Evolutionary conservation across 2,797 vertebrate genomes (phyloP), one percentile per base, ranked within the genome.

Genomic region (Florisuga fusca): DNA sequence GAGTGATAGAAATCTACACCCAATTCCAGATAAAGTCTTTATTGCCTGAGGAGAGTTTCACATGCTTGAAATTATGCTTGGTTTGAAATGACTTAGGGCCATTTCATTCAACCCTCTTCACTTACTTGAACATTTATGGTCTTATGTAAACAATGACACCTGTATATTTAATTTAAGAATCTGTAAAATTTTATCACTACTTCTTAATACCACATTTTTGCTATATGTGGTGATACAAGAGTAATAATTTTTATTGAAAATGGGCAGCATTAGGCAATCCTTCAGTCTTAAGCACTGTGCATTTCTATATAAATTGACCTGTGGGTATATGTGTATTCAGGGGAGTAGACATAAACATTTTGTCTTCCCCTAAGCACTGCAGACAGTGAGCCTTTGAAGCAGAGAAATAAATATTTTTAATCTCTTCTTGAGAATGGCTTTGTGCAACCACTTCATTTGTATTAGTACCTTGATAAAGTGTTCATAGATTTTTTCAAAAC

Each of bases 401-500:
- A 67, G 51, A 46, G 31, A 66, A 77, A n/a, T 29, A 48, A 2
- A 1, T 57, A 46, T 75, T 96, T 94, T 90, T 85, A 79, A 6
- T 96, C 89, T 71, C 76, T 22, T 78, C 51, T 71, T 92, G 80
- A 69, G 80, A 95, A 87, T 68, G 79, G 76, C 67, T 84, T 62
- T 79, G 33, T 85, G 77, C 54, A 92, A 86, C 63, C 80, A 90
- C 84, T 84, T 92, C 84, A 94, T 94, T 95, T 92, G 22, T 94
- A 15, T 90, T 95, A 97, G 80, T 93, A 83, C 85, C 54, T 91
- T 66, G 67, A 93, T 84, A 80, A 94, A 95, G 66, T 92, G 77
- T 95, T 97, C 94, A 81, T 83, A 95, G 94, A 90, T 78, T 95
- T 96, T 96, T 96, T 96, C 88, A 94, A 97, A 98, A 90, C 50